These are phyloP conservation scores for Drosophila paranaensis DNA, from an alignment of 2,888 invertebrate species.

Conservation along the genomic window DNA sequence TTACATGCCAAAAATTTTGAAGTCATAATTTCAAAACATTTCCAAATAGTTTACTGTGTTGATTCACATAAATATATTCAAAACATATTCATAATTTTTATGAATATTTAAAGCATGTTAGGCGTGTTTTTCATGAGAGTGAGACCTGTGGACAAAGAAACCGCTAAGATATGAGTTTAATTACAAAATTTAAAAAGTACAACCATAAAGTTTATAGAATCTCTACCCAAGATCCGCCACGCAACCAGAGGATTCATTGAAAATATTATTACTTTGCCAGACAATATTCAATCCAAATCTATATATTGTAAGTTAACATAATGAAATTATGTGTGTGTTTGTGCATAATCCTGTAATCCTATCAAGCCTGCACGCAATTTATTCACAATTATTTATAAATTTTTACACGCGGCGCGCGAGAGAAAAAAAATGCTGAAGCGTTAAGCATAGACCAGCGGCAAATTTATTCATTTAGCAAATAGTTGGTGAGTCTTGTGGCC, in stretches of 20 bases:
- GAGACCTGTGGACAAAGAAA: too few species aligned
- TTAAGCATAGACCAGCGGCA: constrained; percentile 1
- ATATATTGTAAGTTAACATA: background rate
- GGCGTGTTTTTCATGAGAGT: too few species aligned
- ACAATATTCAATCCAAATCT: too few species aligned
- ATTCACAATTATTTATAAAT: constrained; percentile 36
- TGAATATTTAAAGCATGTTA: too few species aligned
- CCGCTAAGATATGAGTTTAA: too few species aligned
- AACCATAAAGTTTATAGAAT: too few species aligned
- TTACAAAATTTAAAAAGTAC: too few species aligned
- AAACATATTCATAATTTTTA: too few species aligned
- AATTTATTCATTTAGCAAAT: constrained; percentile 29
- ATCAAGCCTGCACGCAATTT: constrained; percentile 21
- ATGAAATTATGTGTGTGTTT: constrained; percentile 4
- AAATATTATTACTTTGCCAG: too few species aligned
- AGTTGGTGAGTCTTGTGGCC: constrained; percentile 57
- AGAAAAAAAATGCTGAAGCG: constrained; percentile 4
- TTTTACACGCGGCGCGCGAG: constrained; percentile 62
- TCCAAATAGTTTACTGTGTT: background rate
- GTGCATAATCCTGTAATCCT: constrained; percentile 9
- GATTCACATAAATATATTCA: too few species aligned
- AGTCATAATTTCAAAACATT: background rate
- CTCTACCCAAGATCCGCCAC: too few species aligned
- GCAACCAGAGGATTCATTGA: too few species aligned
- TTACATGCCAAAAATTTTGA: background rate